Evolutionary conservation across 2,797 vertebrate species (phyloP).

Genomic region (Ptychadena robeensis): DNA sequence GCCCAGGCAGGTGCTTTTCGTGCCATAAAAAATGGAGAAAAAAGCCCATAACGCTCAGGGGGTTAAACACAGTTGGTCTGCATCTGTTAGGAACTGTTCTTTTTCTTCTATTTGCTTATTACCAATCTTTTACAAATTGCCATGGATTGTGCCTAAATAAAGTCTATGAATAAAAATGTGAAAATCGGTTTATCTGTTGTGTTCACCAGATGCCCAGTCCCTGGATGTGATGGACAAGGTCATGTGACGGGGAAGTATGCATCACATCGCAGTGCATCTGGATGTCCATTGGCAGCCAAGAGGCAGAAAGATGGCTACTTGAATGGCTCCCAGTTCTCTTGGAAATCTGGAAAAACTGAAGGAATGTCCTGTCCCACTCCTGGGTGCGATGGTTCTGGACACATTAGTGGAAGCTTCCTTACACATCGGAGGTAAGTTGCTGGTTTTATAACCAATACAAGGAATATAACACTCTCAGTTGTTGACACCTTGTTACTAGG

Average conservation of each 20-base stretch:
- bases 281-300: slow-evolving; percentile 95
- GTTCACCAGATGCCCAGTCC: slow-evolving; percentile 90
- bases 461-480: neutral
- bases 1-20: no score
- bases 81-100: no score
- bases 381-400: slow-evolving; percentile 95
- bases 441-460: neutral
- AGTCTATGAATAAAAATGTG: neutral
- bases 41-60: no score
- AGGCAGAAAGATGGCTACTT: slow-evolving; percentile 96
- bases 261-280: slow-evolving; percentile 95
- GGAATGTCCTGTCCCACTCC: slow-evolving; percentile 98
- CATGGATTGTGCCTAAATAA: neutral
- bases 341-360: slow-evolving; percentile 98
- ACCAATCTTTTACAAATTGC: neutral
- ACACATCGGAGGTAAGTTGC: slow-evolving; percentile 94
- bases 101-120: no score
- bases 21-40: no score
- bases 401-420: slow-evolving; percentile 97
- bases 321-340: slow-evolving; percentile 96
- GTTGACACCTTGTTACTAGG: neutral
- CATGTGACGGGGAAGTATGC: slow-evolving; percentile 98
- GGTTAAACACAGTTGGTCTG: no score
- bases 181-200: slow-evolving; percentile 32
- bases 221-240: slow-evolving; percentile 96